Base-by-base conservation (phyloP, 1,140 invertebrate species). In the Parasteatoda tepidariorum region DNA sequence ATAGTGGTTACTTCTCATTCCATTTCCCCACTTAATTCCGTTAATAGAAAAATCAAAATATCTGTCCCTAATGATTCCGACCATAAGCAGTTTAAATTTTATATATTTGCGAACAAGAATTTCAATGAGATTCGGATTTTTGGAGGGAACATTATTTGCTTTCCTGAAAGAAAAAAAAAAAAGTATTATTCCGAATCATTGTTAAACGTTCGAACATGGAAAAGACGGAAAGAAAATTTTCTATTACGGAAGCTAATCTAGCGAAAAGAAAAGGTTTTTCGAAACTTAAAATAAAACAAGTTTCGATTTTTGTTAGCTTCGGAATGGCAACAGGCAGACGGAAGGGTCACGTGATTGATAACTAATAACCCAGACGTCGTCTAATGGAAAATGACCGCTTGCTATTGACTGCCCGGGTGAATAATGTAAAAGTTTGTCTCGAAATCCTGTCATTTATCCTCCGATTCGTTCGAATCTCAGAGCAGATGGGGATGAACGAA, bases 341-440 rank as follows among this genome's bases (percentile, higher is more conserved):
- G 64, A 62, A 71, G 66, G 78, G 78, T 82, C 78, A 82, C 78
- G 78, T 82, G 78, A 82, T 82, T 82, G 78, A 82, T 82, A 70
- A 82, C 66, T 82, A 82, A 82, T 82, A 82, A 70, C 54, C 1
- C 57, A 82, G 78, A 82, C 78, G 66, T 67, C 67, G 66, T 82
- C 78, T 82, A 82, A 82, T 82, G 78, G 78, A 82, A 48, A 48
- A 82, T 82, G 67, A 82, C 78, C 78, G 78, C 26, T 82, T 82
- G 78, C 67, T 82, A 82, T 82, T 82, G 78, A 82, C 66, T 82
- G 54, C 31, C 34, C 54, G 48, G 31, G 66, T 82, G 78, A 82
- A 62, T 82, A 82, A 82, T 82, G 78, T 34, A 79, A 68, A 48
- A 48, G 38, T 82, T 62, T 38, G 61, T 54, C 57, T 48, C 41